These are phyloP conservation scores for Toxonevra muliebris DNA, from an alignment of 2,888 invertebrate genomes.

Conservation along the genomic window DNA sequence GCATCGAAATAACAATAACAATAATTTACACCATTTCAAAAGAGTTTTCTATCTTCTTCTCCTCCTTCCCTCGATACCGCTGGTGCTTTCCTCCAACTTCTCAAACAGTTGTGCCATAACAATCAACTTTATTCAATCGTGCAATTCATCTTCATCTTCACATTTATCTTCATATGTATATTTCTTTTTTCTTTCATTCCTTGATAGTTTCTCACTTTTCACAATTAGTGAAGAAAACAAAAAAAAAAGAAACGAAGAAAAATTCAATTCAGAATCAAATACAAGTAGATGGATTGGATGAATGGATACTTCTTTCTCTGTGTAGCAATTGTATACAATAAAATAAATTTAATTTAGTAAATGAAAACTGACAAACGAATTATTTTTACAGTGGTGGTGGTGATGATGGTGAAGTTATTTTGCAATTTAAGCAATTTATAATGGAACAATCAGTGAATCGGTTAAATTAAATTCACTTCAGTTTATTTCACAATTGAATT, in stretches of 20 bases:
- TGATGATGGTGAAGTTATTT: too few species aligned
- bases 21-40: background rate
- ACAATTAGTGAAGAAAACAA: background rate
- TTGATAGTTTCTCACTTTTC: background rate
- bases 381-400: too few species aligned
- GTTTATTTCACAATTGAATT: too few species aligned
- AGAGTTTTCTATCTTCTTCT: background rate
- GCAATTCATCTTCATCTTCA: background rate
- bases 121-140: conserved; percentile 15
- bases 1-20: conserved; percentile 16
- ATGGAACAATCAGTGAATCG: too few species aligned
- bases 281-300: background rate
- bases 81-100: too few species aligned
- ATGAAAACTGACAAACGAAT: too few species aligned
- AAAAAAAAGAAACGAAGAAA: background rate
- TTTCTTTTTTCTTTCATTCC: background rate
- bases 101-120: background rate
- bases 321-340: too few species aligned
- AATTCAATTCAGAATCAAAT: background rate
- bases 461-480: too few species aligned
- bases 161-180: background rate
- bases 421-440: too few species aligned
- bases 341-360: too few species aligned
- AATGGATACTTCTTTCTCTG: too few species aligned
- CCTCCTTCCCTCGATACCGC: background rate